Evolutionary conservation across 1,140 invertebrate species (phyloP), one percentile per base, ranked within the genome.

Genomic region (Prorops nasuta): DNA sequence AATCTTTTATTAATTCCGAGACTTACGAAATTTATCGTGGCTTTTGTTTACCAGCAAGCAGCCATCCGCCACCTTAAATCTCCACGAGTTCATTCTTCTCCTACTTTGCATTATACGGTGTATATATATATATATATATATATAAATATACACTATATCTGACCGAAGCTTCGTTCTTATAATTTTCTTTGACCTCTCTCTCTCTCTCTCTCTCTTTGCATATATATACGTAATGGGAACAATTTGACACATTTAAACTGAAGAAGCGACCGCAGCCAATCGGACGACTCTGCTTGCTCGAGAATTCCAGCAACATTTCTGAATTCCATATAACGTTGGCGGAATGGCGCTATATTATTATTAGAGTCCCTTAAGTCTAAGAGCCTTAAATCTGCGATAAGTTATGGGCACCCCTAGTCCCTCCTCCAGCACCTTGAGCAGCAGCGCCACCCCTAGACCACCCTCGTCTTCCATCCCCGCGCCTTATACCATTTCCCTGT

Each of bases 321-420:
- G 61, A 64, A 66, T 67, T 69, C 65, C 63, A 71, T 73, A 70
- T 71, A 70, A 65, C 67, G 54, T 51, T 54, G 59, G 44, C 53
- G 53, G 60, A 69, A 68, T 67, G 71, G 64, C 69, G 72, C 73
- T 76, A 78, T 77, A 78, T 78, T 78, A 78, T 78, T 78, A 78
- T 78, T 78, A 77, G 71, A 77, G 73, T 77, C 76, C 74, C 74
- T 78, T 77, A 77, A 78, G 74, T 77, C 74, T 78, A 76, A 78
- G 74, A 77, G 76, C 76, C 73, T 78, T 78, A 78, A 78, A 77
- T 78, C 76, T 78, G 76, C 74, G 74, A 78, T 78, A 78, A 78
- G 73, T 78, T 78, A 78, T 78, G 76, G 70, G 72, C 64, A 66
- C 68, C 69, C 72, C 71, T 64, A 63, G 58, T 54, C 50, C 64